Conservation (phyloP, 2,113 vertebrate species). For the Brachirus orientalis region DNA sequence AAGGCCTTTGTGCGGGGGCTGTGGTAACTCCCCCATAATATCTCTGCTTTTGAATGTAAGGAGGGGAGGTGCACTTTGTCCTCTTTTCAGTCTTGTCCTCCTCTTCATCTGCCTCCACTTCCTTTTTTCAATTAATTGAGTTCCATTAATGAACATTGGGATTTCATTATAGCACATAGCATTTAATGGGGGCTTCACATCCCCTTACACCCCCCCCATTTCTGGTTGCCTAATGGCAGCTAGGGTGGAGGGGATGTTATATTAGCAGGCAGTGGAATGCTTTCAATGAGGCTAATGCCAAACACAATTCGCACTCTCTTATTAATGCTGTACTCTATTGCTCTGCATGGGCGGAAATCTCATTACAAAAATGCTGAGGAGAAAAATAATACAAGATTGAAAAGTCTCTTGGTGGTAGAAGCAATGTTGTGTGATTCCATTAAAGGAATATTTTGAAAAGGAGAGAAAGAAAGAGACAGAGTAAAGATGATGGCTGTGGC, state of each 20-base stretch:
- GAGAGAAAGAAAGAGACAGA: constrained; percentile 21
- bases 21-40: constrained; percentile 66
- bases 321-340: constrained; percentile 77
- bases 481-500: constrained; percentile 19
- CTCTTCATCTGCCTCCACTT: constrained; percentile 53
- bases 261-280: constrained; percentile 66
- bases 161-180: constrained; percentile 81
- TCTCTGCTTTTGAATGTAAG: constrained; percentile 64
- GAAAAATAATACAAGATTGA: constrained; percentile 76
- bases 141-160: constrained; percentile 85
- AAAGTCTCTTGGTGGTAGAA: constrained; percentile 73
- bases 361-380: constrained; percentile 81
- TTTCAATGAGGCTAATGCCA: constrained; percentile 67
- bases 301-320: constrained; percentile 71
- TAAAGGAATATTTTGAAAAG: constrained; percentile 66
- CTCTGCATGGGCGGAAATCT: constrained; percentile 81
- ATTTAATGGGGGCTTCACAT: constrained; percentile 47
- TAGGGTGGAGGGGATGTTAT: constrained; percentile 16
- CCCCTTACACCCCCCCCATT: constrained; percentile 8
- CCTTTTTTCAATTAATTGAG: constrained; percentile 79
- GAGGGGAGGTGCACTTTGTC: constrained; percentile 52
- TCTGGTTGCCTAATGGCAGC: constrained; percentile 63
- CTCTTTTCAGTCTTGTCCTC: constrained; percentile 53
- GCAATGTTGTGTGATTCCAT: constrained; percentile 74
- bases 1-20: constrained; percentile 72